phyloP scores from a whole-genome alignment of 2,797 vertebrate genomes.

The Accipiter superciliosus region DNA sequence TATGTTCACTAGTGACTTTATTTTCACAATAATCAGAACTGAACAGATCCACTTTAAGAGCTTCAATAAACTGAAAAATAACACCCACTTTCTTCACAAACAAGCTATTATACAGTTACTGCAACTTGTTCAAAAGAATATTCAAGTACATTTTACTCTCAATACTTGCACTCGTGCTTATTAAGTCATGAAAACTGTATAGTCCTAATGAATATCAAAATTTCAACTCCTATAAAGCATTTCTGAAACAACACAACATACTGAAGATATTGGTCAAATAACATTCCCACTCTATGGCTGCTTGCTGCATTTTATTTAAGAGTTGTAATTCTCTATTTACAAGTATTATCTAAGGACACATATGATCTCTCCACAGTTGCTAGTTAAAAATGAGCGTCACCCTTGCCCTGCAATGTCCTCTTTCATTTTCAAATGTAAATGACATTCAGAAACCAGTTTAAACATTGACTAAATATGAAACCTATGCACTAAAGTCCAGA shows the following conservation, averaged over 20 bases:
- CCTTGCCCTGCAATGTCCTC: not conserved
- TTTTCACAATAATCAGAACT: not conserved
- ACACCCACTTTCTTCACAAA: not conserved
- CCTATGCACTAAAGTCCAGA: not conserved
- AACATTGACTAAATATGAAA: not conserved
- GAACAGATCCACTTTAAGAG: not conserved
- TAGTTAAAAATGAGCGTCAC: not conserved
- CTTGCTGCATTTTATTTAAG: not conserved
- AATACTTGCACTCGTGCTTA: not conserved
- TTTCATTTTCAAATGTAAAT: not conserved
- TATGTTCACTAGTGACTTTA: not conserved
- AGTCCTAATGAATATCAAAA: not conserved
- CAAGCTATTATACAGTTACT: not conserved
- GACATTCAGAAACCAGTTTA: not conserved
- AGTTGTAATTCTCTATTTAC: not conserved
- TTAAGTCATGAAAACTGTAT: not conserved
- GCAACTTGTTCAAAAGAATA: not conserved
- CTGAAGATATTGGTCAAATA: not conserved
- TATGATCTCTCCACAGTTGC: not conserved
- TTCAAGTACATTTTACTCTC: not conserved
- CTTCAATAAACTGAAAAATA: not conserved
- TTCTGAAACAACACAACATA: not conserved
- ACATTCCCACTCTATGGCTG: not conserved
- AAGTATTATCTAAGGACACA: not conserved
- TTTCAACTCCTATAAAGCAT: not conserved